Evolutionary conservation across 1,140 invertebrate species (phyloP).

Genomic region (Aphaenogaster ashmeadi): DNA sequence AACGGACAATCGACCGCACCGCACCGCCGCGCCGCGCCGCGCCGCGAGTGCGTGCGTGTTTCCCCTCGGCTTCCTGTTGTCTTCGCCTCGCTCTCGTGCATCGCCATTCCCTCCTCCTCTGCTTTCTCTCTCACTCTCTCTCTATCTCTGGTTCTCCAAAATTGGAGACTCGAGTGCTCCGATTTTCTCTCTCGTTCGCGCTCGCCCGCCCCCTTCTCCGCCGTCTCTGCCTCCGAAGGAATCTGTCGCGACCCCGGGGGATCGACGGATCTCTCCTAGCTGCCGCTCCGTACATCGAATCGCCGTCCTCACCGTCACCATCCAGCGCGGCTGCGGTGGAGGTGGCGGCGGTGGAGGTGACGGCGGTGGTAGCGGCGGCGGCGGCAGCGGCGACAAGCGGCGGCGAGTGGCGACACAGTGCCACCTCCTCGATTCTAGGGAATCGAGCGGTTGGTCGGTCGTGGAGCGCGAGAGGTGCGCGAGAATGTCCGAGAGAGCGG

Average conservation of each 20-base stretch:
- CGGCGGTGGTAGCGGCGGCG: background rate
- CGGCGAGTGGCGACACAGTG: conserved; percentile 69
- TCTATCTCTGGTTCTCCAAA: background rate
- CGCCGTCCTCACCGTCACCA: conserved; percentile 38
- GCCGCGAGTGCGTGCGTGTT: conserved; percentile 2
- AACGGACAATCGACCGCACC: background rate
- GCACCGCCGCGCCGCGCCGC: too few relatives aligned
- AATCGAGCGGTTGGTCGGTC: conserved; percentile 73
- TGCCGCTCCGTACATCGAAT: conserved; percentile 21
- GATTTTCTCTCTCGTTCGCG: background rate
- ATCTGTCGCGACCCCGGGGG: background rate
- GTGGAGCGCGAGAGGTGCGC: conserved; percentile 68
- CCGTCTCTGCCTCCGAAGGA: background rate
- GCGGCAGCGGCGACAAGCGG: conserved; percentile 72
- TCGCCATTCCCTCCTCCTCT: background rate
- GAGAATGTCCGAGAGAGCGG: conserved; percentile 73
- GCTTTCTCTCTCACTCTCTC: background rate
- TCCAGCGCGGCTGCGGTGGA: conserved; percentile 11
- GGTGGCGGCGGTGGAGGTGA: background rate
- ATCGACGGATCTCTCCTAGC: conserved; percentile 36
- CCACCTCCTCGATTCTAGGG: conserved; percentile 72
- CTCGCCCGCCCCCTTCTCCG: background rate
- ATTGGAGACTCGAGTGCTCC: background rate
- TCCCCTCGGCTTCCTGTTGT: background rate
- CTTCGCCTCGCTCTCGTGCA: conserved; percentile 11